A percentile compares a stretch with the other conserved stretches of the same genome.
Conservation (phyloP, 2,797 vertebrate species). For the Ataeniobius toweri region DNA sequence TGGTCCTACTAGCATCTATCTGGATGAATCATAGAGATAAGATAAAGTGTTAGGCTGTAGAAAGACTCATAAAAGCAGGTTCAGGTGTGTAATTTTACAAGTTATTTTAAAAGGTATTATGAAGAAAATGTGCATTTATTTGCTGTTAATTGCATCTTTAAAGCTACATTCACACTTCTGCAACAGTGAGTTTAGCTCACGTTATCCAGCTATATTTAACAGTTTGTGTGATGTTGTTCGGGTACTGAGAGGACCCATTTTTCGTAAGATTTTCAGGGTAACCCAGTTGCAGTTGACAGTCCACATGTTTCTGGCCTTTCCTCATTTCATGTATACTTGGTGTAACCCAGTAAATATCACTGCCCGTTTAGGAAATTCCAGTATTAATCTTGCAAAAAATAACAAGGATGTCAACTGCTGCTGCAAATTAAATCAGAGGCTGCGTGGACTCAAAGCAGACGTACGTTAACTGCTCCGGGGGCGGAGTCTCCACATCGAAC, state of each 20-base stretch:
- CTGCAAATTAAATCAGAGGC: background rate
- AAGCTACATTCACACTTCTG: background rate
- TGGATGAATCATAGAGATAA: conserved; percentile 34
- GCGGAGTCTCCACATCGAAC: no score
- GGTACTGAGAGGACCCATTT: conserved; percentile 22
- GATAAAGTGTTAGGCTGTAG: conserved; percentile 36
- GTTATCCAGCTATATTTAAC: background rate
- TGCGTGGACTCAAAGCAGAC: no score
- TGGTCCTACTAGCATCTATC: conserved; percentile 46
- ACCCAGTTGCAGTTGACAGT: background rate
- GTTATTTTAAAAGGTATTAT: conserved; percentile 22
- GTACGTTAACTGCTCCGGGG: no score
- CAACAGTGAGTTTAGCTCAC: background rate
- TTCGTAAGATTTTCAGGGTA: conserved; percentile 13
- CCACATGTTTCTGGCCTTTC: conserved; percentile 31
- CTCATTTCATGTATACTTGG: conserved; percentile 41
- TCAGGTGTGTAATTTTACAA: background rate
- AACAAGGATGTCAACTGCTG: background rate
- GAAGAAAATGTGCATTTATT: background rate
- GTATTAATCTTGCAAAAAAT: background rate
- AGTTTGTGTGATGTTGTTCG: conserved; percentile 1
- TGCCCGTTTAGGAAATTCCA: conserved; percentile 22
- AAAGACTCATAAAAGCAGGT: conserved; percentile 8
- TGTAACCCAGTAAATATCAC: conserved; percentile 50
- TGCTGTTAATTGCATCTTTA: background rate